Conservation (phyloP, 2,113 vertebrate species). For the Dendropsophus ebraccatus region DNA sequence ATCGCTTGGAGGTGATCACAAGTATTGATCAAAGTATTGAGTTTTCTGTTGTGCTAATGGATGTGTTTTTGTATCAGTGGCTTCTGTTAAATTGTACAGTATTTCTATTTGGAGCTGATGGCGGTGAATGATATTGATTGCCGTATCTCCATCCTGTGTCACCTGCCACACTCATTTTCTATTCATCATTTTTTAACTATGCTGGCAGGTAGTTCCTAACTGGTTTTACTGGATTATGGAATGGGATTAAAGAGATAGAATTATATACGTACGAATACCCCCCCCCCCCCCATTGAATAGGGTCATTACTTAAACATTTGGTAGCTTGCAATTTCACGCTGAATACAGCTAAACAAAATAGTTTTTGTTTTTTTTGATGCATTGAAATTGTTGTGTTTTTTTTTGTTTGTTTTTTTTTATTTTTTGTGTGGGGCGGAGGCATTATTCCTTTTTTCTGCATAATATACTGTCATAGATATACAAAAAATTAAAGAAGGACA, state of each 20-base stretch:
- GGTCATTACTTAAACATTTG: not conserved
- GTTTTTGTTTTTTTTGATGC: not conserved
- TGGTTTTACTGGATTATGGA: constrained; percentile 35
- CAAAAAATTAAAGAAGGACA: not conserved
- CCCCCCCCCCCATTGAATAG: not conserved
- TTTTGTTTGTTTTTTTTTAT: too few species aligned
- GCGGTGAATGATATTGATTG: constrained; percentile 38
- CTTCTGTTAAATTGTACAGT: constrained; percentile 46
- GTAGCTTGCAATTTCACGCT: not conserved
- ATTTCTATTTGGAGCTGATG: constrained; percentile 38
- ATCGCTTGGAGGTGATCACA: constrained; percentile 47
- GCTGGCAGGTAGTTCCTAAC: constrained; percentile 8
- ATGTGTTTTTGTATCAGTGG: constrained; percentile 37
- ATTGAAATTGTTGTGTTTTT: not conserved
- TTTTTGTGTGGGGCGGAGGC: too few species aligned
- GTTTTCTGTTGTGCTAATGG: constrained; percentile 55
- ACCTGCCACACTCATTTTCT: constrained; percentile 39
- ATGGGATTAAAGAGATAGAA: constrained; percentile 33
- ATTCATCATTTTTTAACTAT: constrained; percentile 6
- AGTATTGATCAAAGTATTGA: constrained; percentile 52
- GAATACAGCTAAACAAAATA: not conserved
- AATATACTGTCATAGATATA: not conserved
- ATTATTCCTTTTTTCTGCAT: not conserved
- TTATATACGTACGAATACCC: not conserved
- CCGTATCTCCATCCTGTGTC: not conserved